A percentile compares a stretch with the other conserved stretches of the same genome.
Evolutionary conservation across 2,888 invertebrate species (phyloP).

Genomic region (Strigamia transsilvanica): DNA sequence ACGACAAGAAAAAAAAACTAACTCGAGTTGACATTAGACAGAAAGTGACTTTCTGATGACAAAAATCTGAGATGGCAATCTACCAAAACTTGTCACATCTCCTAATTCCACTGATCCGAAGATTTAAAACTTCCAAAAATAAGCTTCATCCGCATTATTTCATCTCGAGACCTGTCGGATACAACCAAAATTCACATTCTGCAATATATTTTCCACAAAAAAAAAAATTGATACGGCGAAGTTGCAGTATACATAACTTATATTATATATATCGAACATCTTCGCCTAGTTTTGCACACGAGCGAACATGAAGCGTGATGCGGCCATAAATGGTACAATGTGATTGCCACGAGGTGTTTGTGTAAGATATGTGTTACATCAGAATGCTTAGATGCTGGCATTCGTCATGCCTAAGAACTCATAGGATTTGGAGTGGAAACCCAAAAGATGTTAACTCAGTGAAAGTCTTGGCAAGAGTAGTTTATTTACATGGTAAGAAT

Average conservation of each 20-base stretch:
- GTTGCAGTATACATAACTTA: neutral
- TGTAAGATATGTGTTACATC: too few relatives aligned
- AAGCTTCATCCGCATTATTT: too few relatives aligned
- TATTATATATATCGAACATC: neutral
- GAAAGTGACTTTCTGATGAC: constrained; percentile 8
- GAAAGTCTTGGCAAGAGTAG: too few relatives aligned
- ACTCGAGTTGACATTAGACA: constrained; percentile 8
- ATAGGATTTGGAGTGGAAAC: too few relatives aligned
- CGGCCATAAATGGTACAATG: constrained; percentile 8
- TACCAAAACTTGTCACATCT: constrained; percentile 8
- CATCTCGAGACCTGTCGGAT: too few relatives aligned
- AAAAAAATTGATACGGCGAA: neutral
- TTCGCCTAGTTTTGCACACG: neutral
- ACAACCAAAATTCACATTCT: too few relatives aligned
- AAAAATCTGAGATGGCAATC: neutral
- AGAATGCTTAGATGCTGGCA: too few relatives aligned
- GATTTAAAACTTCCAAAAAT: neutral
- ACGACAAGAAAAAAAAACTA: neutral
- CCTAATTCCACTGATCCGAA: neutral
- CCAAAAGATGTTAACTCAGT: too few relatives aligned
- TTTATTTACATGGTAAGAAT: too few relatives aligned
- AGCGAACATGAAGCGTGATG: constrained; percentile 3
- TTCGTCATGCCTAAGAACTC: too few relatives aligned
- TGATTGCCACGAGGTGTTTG: constrained; percentile 8
- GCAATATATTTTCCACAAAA: neutral